Evolutionary conservation across 1,140 invertebrate genomes (phyloP), one percentile per base, ranked within the genome.

Genomic region (Drosophila burlai): DNA sequence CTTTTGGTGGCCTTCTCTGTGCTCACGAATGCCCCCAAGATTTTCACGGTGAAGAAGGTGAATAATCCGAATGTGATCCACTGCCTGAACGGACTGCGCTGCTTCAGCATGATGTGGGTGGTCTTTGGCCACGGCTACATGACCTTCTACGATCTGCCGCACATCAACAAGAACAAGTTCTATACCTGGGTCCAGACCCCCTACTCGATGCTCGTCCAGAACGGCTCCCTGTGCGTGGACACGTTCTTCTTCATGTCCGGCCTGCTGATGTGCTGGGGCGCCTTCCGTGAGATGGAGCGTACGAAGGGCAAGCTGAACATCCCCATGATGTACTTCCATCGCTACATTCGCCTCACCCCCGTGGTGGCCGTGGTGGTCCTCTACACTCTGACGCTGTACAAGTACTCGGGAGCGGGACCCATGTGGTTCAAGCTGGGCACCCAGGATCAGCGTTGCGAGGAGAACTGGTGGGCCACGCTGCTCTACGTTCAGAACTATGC

Each of bases 401-500:
- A 94, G 57, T 94, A 95, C 65, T 76, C 95, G 9, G 94, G 94
- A 3, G 93, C 94, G 43, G 95, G 96, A 5, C 95, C 96, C 8
- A 91, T 93, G 55, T 96, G 95, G 95, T 91, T 92, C 52, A 83
- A 80, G n/a, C 78, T 94, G 31, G 92, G 91, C 9, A 74, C 94
- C 21, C 96, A 96, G 91, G 94, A 95, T 62, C 93, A 95, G 45
- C 93, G 95, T 67, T 97, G 97, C 83, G 85, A 94, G 72, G 93
- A 94, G 9, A 96, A 96, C 21, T 97, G 97, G 97, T 98, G 97
- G 97, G 94, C 95, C 0, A 97, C 97, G 86, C 92, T 98, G 15
- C 93, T 98, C 2, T 97, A 97, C 86, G 94, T 98, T n/a, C 97
- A 97, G 89, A 98, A 98, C 92, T 96, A 97, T 66, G 94, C 97